Conservation (phyloP, 2,888 invertebrate species). For the Micoletzkya japonica region DNA sequence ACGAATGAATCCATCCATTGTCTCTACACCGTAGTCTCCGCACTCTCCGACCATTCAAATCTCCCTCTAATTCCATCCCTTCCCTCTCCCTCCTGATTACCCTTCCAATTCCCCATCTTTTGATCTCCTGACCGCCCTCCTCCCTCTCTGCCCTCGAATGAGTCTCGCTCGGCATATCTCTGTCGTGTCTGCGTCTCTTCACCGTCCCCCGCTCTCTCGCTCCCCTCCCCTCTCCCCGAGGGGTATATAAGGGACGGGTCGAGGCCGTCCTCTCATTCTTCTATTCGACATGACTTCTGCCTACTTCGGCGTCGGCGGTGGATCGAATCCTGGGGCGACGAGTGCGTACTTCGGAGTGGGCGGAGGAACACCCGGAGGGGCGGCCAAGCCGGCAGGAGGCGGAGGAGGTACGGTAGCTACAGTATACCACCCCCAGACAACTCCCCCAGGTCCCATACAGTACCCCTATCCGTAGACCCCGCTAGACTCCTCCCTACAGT, state of each 20-base stretch:
- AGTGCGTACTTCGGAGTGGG: slow-evolving; percentile 35
- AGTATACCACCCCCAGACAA: not conserved
- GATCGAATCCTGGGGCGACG: slow-evolving; percentile 33
- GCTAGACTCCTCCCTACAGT: not conserved
- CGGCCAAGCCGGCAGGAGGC: slow-evolving; percentile 31
- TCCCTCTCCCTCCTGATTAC: too few species aligned
- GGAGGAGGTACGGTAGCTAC: slow-evolving; percentile 30
- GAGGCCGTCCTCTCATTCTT: not conserved
- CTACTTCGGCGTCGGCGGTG: slow-evolving; percentile 44
- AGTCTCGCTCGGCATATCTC: too few species aligned
- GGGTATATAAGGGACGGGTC: slow-evolving; percentile 11
- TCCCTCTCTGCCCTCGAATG: too few species aligned
- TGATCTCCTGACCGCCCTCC: too few species aligned
- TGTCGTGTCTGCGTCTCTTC: too few species aligned
- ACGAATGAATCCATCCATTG: too few species aligned
- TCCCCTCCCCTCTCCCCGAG: not conserved
- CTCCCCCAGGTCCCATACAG: not conserved
- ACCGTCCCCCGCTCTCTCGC: not conserved
- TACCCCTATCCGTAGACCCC: not conserved
- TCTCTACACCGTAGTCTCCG: too few species aligned
- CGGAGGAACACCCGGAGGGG: slow-evolving; percentile 32
- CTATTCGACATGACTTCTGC: slow-evolving; percentile 35
- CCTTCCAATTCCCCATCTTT: too few species aligned
- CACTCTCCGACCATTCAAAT: too few species aligned
- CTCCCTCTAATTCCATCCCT: too few species aligned